These are phyloP conservation scores for Aromia moschata DNA, from an alignment of 2,888 invertebrate species.

Conservation along the genomic window DNA sequence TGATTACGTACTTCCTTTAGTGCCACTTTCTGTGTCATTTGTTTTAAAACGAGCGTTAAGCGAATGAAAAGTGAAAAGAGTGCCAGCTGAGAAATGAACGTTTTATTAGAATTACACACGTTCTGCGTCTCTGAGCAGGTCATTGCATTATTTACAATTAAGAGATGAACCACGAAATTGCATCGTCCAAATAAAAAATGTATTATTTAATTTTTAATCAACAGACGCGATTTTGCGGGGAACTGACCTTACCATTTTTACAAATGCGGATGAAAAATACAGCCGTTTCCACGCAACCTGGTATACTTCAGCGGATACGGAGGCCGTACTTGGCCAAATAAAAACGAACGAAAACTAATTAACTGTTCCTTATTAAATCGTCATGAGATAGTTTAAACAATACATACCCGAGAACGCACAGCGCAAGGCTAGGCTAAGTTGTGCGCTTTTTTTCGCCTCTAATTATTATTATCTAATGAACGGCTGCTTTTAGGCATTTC, in stretches of 20 bases:
- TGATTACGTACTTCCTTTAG: no score
- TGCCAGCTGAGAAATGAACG: no score
- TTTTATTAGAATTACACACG: no score
- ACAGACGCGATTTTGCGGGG: background rate
- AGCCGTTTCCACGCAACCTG: background rate
- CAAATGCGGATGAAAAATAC: constrained; percentile 1
- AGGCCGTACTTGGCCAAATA: background rate
- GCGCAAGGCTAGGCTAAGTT: background rate
- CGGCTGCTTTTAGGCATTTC: background rate
- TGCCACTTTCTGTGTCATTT: no score
- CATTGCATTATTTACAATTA: no score
- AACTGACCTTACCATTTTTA: background rate
- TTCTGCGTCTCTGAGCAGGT: no score
- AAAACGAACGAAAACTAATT: background rate
- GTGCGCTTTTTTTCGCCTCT: background rate
- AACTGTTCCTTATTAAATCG: background rate
- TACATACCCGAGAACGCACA: no score
- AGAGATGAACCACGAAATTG: background rate
- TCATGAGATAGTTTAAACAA: background rate
- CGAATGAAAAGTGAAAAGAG: no score
- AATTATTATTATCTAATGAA: background rate
- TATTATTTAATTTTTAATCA: background rate
- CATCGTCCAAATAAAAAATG: background rate
- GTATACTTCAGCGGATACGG: background rate
- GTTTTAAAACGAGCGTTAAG: no score